Evolutionary conservation across 2,888 invertebrate genomes (phyloP), one percentile per base, ranked within the genome.

Genomic region (Sphaeridia pumilis): DNA sequence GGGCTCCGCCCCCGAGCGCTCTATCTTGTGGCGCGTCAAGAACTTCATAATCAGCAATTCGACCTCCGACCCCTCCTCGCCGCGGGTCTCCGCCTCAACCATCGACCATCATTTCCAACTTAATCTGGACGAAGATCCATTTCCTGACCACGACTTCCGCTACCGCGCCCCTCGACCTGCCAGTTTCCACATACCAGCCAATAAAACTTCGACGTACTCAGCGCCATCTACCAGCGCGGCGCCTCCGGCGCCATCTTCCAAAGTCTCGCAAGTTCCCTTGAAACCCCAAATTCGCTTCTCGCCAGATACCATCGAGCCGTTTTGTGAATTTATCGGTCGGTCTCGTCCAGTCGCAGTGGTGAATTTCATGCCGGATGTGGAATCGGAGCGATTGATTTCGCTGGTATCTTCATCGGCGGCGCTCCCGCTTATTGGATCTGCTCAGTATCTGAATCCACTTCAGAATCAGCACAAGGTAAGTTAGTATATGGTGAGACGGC

Each of bases 301-400:
- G 20, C 64, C 64, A 10, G 51, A 49, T 42, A 20, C 58, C 20
- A 54, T 64, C 46, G 57, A 60, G 14, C 44, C 46, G 22, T 53
- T 64, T 21, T 64, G 62, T 49, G 57, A 60, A 31, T 61, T 61
- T 52, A 49, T 63, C 22, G 47, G 53, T 25, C 52, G 54, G 34
- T 54, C 57, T 28, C 50, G 53, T 36, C 59, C 62, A 12, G 51
- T 64, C 41, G 61, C 62, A n/a, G 56, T 64, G 38, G 59, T 64
- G 12, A 61, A 60, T 50, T 43, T 60, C 21, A 56, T 61, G 25
- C 58, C 57, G 17, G 59, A 60, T 52, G 58, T 58, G 45, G 57
- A 55, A 4, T 59, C 60, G 21, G 60, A 64, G 51, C 41, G 60
- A 35, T 49, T 63, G 3, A 42, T 64, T 31, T 61, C 61, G 4